Evolutionary conservation across 2,888 invertebrate species (phyloP), one percentile per base, ranked within the genome.

Genomic region (Noctua janthe): DNA sequence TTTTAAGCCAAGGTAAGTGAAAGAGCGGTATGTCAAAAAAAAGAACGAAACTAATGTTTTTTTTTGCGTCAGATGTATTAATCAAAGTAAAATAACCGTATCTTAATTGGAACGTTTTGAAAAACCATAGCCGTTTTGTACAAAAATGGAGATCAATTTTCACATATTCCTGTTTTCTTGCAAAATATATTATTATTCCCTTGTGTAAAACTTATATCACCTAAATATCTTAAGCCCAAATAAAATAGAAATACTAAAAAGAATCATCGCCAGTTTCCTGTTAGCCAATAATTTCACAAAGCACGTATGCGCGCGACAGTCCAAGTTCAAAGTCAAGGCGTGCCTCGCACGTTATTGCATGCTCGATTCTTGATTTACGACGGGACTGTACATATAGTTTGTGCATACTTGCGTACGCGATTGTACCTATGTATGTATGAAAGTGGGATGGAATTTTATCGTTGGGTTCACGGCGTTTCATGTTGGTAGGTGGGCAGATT

Each of bases 281-380:
- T 64, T 74, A 81, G 43, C 29, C 23, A 78, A 82, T 39, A 23
- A 82, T 51, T n/a, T n/a, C 47, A 3, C 49, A 67, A 84, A 90
- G 49, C 86, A 92, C 90, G 94, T 93, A 82, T 90, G 90, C n/a
- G 2, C 81, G n/a, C 90, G 88, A 88, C 84, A 84, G 90, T 94
- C 88, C 95, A 92, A 91, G 93, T 94, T 94, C 95, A 95, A 94
- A 94, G 95, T 94, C 95, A 94, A 95, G 95, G 95, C 90, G 95
- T 88, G 94, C 91, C 93, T 88, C 88, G 87, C 87, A 85, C 89
- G 92, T 91, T 91, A 93, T 88, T 89, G 88, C 89, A 88, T 88
- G 92, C 90, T 90, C 90, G 78, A 90, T 88, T 91, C 92, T 89
- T 94, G 94, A 95, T 95, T 95, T 95, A 95, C 92, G 94, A 92